These are phyloP conservation scores for Patella depressa DNA, from an alignment of 2,888 invertebrate species.

Conservation along the genomic window DNA sequence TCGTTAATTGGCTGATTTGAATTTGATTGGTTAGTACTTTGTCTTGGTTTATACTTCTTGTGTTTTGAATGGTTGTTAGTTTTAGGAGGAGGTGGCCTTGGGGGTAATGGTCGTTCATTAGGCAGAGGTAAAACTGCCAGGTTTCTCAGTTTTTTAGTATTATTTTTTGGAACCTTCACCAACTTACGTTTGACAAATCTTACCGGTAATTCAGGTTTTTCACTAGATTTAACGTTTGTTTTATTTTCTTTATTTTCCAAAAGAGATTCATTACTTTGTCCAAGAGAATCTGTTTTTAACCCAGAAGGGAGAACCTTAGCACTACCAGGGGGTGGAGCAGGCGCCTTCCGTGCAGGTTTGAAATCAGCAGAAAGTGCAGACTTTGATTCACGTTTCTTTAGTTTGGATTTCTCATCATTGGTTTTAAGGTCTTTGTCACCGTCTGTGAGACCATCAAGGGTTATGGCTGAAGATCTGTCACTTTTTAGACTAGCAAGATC, in stretches of 20 bases:
- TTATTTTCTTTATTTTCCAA: slow-evolving; percentile 20
- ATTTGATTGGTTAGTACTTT: background rate
- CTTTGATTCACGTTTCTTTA: background rate
- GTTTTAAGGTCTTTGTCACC: background rate
- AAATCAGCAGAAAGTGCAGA: background rate
- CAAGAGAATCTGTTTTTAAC: slow-evolving; percentile 14
- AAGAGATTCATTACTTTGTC: slow-evolving; percentile 22
- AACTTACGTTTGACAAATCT: slow-evolving; percentile 53
- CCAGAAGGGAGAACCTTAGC: slow-evolving; percentile 20
- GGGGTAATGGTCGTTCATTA: slow-evolving; percentile 21
- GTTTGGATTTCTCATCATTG: background rate
- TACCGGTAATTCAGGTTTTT: slow-evolving; percentile 47
- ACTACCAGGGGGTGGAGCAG: slow-evolving; percentile 37
- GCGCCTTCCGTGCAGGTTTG: slow-evolving; percentile 45
- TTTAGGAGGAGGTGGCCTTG: slow-evolving; percentile 18
- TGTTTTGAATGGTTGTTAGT: background rate
- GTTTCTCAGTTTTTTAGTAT: slow-evolving; percentile 16
- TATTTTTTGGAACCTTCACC: slow-evolving; percentile 46
- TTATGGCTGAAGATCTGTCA: background rate
- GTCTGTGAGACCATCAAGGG: background rate
- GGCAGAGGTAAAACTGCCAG: slow-evolving; percentile 18
- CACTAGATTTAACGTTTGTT: slow-evolving; percentile 18
- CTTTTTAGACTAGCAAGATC: background rate
- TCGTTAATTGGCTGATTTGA: background rate
- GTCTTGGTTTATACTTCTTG: background rate